These are phyloP conservation scores for Porites lobata DNA, from an alignment of 92 coral and sea anemone genomes.

Conservation along the genomic window DNA sequence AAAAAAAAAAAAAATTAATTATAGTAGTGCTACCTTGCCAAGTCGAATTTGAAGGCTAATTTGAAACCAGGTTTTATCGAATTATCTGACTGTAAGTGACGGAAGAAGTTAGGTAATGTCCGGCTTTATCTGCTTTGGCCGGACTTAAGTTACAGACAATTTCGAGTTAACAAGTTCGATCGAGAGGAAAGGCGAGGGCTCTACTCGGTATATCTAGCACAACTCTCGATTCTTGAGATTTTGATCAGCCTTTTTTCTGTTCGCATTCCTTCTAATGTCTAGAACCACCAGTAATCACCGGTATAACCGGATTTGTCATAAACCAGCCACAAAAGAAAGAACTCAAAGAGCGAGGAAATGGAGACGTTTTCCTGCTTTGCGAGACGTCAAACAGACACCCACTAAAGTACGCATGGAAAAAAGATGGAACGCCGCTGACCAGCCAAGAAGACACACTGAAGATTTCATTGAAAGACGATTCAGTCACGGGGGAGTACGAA, in stretches of 20 bases:
- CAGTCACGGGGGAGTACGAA: slow-evolving; percentile 16
- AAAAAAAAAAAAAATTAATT: no score
- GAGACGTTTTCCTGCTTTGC: slow-evolving; percentile 12
- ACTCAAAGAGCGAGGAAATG: not conserved
- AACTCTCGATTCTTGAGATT: no score
- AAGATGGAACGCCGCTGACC: slow-evolving; percentile 24
- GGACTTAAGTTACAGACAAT: no score
- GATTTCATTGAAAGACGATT: slow-evolving; percentile 3
- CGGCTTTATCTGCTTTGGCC: no score
- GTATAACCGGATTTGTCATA: slow-evolving; percentile 1
- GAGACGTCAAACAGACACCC: slow-evolving; percentile 37
- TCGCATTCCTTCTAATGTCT: not conserved
- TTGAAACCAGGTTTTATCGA: no score
- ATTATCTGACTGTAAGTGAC: no score
- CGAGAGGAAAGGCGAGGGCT: no score
- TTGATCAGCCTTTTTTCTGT: not conserved
- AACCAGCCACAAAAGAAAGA: not conserved
- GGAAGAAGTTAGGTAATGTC: no score
- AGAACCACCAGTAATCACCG: slow-evolving; percentile 27
- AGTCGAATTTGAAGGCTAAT: not conserved
- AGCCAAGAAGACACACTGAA: slow-evolving; percentile 17
- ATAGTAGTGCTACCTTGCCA: not conserved
- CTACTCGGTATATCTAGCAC: no score
- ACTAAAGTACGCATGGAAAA: slow-evolving; percentile 30
- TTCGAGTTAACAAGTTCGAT: no score